Evolutionary conservation across 2,888 invertebrate species (phyloP), one percentile per base, ranked within the genome.

Genomic region (Phengaris arion): DNA sequence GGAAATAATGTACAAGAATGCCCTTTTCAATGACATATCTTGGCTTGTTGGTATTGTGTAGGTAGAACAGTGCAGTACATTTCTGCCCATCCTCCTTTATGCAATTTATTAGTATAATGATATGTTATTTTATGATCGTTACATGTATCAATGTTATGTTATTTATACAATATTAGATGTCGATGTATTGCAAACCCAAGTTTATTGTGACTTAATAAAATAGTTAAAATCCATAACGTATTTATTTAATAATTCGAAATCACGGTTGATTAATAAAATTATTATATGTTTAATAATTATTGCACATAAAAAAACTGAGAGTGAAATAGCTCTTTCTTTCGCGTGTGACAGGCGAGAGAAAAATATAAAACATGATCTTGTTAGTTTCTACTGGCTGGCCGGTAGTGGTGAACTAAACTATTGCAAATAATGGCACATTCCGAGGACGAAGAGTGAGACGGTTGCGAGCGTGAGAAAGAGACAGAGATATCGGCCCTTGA

Each of bases 401-500:
- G 12, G 6, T 48, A 52, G 2, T 35, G 35, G 35, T 35, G 35
- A 45, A 45, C 6, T 5, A 45, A 81, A 82, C 85, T 82, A 91
- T 86, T 93, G 91, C 81, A 95, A 92, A 85, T 94, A 94, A 81
- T 95, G 96, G 81, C 96, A 96, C 94, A 97, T 97, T 78, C 96
- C 97, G 80, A 96, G 88, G 0, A 95, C 95, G 75, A 97, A 94
- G 55, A 96, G 88, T 35, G 93, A 84, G 74, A 97, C 92, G 72
- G 94, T 88, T 0, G 94, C 87, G 54, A 96, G 79, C 3, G 96
- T 95, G 45, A 96, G 88, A 15, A 95, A 85, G 57, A 96, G 91
- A 81, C 95, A 96, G 6, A 97, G 86, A 82, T 96, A 96, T 80
- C 95, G 94, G 5, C 96, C 95, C 45, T 95, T 96, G 77, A 97